Base-by-base conservation (phyloP, 1,140 invertebrate genomes). In the Schlechtendalia chinensis region DNA sequence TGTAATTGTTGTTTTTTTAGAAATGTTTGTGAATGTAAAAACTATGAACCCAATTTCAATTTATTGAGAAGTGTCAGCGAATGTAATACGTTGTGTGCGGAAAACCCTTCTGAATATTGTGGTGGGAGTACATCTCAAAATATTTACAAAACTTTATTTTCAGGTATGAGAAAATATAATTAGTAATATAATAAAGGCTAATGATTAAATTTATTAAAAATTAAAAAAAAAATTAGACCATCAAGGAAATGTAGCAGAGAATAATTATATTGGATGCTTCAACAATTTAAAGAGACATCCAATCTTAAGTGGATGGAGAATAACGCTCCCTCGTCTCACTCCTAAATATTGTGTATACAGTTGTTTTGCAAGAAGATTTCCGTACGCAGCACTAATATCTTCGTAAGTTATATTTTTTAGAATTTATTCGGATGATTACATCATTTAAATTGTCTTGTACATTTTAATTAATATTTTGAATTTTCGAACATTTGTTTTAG, bases 91-190 rank as follows among this genome's bases (percentile, higher is more conserved):
- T 59, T 72, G 56, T 83, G 83, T 65, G 29, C 69, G 11, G 82
- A 83, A 19, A 79, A 83, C 39, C 29, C 63, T 3, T 32, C 54
- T 27, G 81, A 82, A 69, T 56, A 75, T 39, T 83, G 83, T 72
- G 83, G 83, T 16, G 83, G 82, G 24, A 27, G 58, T 47, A 82
- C 63, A 53, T 27, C 75, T 3, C 47, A 50, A 50, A 82, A 54
- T 22, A 81, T 83, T 53, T 83, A 82, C 32, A 81, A 80, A 12
- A 83, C 83, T n/a, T 80, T 77, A 19, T 32, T 67, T 29, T 39
- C 59, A 24, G 67, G 67, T 81, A 81, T 50, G 14, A 17, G 2
- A 27, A 59, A 53, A 27, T 50, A 5, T 47, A 17, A 47, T 47
- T 71, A 8, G 45, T 67, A 14, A 5, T 65, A 39, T n/a, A 39